Conservation (phyloP, 1,140 invertebrate species). For the Onthophagus taurus region DNA sequence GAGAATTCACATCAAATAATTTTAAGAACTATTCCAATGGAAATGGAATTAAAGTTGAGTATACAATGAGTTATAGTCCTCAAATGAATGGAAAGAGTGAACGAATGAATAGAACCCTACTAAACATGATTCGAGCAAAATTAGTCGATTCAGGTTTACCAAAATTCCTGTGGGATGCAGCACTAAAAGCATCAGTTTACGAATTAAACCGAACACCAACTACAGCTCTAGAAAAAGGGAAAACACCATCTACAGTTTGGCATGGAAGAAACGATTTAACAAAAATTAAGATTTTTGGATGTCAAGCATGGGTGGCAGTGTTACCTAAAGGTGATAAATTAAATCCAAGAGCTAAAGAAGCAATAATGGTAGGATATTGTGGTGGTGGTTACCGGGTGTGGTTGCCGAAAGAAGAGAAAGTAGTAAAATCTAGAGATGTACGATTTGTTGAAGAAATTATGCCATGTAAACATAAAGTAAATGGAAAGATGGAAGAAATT, state of each 20-base stretch:
- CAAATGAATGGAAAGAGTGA: constrained; percentile 35
- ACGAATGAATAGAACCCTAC: constrained; percentile 23
- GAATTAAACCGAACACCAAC: constrained; percentile 26
- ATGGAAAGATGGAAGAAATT: not conserved
- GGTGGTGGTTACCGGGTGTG: not conserved
- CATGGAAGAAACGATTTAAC: constrained; percentile 16
- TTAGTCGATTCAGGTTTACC: constrained; percentile 22
- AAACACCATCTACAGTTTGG: constrained; percentile 13
- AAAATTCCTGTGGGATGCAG: constrained; percentile 24
- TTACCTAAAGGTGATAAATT: constrained; percentile 12
- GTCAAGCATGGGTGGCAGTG: constrained; percentile 12
- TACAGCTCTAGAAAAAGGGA: constrained; percentile 12
- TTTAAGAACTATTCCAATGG: constrained; percentile 24
- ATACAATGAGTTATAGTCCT: constrained; percentile 29
- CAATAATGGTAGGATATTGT: constrained; percentile 2
- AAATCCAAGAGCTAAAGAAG: not conserved
- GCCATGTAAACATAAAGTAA: not conserved
- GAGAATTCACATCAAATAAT: constrained; percentile 12
- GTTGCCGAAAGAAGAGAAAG: not conserved
- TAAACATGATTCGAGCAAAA: constrained; percentile 20
- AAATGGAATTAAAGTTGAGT: constrained; percentile 28
- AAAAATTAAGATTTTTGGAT: constrained; percentile 18
- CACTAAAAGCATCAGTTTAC: constrained; percentile 23
- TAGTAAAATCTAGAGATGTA: not conserved
- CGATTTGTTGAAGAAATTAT: constrained; percentile 2